Evolutionary conservation across 2,888 invertebrate genomes (phyloP).

Genomic region (Tholera decimalis): DNA sequence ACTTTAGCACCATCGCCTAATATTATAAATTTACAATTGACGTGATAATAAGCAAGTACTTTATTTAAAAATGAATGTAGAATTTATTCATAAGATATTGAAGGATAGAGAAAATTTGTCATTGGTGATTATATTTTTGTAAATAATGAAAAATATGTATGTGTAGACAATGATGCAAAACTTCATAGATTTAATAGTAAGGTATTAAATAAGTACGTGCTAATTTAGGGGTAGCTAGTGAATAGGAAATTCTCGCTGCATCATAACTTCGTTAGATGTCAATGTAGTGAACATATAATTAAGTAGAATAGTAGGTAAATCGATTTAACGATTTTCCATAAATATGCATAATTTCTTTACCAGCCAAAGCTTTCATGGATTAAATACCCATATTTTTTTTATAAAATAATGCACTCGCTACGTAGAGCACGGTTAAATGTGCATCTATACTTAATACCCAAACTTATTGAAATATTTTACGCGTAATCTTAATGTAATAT

Average conservation of each 20-base stretch:
- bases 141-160: no score
- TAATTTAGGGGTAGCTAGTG: not conserved
- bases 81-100: not conserved
- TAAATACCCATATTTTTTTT: no score
- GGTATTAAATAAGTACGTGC: not conserved
- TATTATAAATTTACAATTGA: not conserved
- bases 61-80: not conserved
- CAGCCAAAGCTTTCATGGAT: no score
- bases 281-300: no score
- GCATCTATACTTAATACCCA: no score
- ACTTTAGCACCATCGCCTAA: not conserved
- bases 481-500: no score
- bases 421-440: no score
- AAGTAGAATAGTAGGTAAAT: not conserved
- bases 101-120: not conserved
- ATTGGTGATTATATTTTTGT: not conserved
- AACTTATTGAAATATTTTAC: no score
- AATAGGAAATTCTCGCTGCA: conserved; percentile 11
- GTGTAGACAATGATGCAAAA: not conserved
- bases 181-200: not conserved
- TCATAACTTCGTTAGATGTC: conserved; percentile 4
- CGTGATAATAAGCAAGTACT: not conserved
- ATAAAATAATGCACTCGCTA: no score
- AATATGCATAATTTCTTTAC: no score
- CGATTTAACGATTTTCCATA: no score